Conservation (phyloP, 1,140 invertebrate species). For the Dreissena rostriformis region DNA sequence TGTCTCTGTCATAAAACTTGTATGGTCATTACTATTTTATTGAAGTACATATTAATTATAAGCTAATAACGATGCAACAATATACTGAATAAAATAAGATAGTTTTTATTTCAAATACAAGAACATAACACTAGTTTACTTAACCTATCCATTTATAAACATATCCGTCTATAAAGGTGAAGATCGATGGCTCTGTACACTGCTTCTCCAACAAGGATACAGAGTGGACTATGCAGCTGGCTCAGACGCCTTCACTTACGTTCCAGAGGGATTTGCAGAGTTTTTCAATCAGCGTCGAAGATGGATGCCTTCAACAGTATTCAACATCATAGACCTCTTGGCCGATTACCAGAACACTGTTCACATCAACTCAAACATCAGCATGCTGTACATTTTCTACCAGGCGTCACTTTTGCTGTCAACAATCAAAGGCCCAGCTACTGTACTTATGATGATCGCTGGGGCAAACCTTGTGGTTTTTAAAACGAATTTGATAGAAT, state of each 20-base stretch:
- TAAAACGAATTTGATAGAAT: slow-evolving; percentile 78
- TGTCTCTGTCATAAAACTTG: neutral
- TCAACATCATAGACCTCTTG: slow-evolving; percentile 86
- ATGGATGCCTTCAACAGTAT: slow-evolving; percentile 87
- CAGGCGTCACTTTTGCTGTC: slow-evolving; percentile 83
- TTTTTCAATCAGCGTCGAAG: slow-evolving; percentile 86
- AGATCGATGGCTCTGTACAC: slow-evolving; percentile 93
- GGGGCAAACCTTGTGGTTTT: slow-evolving; percentile 84
- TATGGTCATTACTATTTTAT: neutral
- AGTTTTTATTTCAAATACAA: no score
- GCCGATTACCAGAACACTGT: slow-evolving; percentile 85
- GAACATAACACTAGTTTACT: no score
- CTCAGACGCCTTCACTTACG: slow-evolving; percentile 98
- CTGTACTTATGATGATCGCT: slow-evolving; percentile 83
- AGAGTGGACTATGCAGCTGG: slow-evolving; percentile 99
- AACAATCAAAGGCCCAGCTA: slow-evolving; percentile 84
- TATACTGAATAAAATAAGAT: no score
- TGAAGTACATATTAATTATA: no score
- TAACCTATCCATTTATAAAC: no score
- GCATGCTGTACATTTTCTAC: slow-evolving; percentile 96
- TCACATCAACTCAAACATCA: slow-evolving; percentile 98
- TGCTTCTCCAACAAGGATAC: slow-evolving; percentile 97
- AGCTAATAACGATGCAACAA: no score
- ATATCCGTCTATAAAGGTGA: slow-evolving; percentile 73
- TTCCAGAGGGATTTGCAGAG: slow-evolving; percentile 87